phyloP scores from a whole-genome alignment of 2,113 vertebrate species.

The Burhinus oedicnemus region DNA sequence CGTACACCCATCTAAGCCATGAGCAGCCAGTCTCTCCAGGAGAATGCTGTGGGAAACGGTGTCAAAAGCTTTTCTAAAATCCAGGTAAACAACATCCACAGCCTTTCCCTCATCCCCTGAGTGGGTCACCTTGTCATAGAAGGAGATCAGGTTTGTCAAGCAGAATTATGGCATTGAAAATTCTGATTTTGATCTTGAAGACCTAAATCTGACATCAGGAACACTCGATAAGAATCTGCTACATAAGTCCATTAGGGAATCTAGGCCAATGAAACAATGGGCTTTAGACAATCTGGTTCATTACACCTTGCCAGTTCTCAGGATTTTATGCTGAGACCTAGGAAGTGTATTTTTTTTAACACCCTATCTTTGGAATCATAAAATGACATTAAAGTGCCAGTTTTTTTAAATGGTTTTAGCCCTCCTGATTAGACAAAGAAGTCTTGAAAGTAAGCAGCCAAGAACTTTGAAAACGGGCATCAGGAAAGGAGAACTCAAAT shows the following conservation, averaged over 20 bases:
- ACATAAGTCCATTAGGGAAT: neutral
- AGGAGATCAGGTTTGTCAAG: no score
- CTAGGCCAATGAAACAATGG: neutral
- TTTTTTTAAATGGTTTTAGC: neutral
- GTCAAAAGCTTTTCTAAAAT: no score
- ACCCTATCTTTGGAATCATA: neutral
- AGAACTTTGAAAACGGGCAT: neutral
- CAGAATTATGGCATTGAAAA: neutral
- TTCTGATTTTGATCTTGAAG: neutral
- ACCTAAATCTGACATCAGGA: neutral
- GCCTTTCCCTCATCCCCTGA: no score
- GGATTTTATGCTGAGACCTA: neutral
- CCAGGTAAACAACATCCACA: no score
- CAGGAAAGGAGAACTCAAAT: neutral
- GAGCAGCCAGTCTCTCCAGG: no score
- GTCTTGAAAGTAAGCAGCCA: neutral
- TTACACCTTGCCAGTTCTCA: neutral
- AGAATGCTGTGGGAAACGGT: no score
- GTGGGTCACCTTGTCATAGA: no score
- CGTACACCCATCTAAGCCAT: no score
- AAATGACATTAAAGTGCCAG: neutral
- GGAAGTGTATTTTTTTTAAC: neutral
- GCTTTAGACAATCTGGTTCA: neutral
- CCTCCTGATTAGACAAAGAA: neutral
- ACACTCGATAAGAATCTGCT: neutral